phyloP scores from a whole-genome alignment of 2,797 vertebrate species.

The Euthynnus affinis region DNA sequence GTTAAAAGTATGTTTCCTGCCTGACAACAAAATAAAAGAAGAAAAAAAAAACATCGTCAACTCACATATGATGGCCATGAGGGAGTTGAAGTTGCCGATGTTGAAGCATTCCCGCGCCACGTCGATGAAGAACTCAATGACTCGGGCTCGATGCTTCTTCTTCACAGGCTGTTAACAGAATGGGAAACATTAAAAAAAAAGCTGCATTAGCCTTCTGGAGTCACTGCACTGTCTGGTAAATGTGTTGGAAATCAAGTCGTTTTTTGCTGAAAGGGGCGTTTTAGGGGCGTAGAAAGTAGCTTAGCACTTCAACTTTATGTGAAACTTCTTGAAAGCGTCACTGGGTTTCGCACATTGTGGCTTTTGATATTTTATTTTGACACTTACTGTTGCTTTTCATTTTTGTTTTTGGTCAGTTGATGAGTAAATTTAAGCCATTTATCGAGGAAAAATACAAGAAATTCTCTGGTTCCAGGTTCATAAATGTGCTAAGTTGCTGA shows the following conservation, averaged over 20 bases:
- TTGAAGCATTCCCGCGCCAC: slow-evolving; percentile 97
- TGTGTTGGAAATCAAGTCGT: neutral
- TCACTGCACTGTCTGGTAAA: neutral
- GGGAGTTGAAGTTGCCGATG: slow-evolving; percentile 97
- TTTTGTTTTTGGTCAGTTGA: no score
- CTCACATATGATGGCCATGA: slow-evolving; percentile 99
- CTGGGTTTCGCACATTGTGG: neutral
- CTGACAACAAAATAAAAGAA: neutral
- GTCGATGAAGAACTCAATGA: slow-evolving; percentile 96
- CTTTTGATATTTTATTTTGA: no score
- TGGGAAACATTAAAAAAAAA: neutral
- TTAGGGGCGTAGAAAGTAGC: no score
- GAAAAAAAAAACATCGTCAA: neutral
- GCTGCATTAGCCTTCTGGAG: slow-evolving; percentile 4
- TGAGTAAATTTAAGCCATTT: no score
- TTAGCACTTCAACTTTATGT: neutral
- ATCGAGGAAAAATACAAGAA: no score
- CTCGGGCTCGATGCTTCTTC: slow-evolving; percentile 93
- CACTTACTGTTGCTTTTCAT: neutral
- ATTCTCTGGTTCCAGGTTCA: no score
- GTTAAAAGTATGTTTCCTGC: no score
- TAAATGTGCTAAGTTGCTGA: no score
- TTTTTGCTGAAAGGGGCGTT: neutral
- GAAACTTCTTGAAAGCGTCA: neutral
- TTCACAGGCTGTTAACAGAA: slow-evolving; percentile 88